Percentiles rank a stretch among this genome's conserved stretches.
phyloP scores from a whole-genome alignment of 2,888 invertebrate species.

The Andrena hattorfiana region DNA sequence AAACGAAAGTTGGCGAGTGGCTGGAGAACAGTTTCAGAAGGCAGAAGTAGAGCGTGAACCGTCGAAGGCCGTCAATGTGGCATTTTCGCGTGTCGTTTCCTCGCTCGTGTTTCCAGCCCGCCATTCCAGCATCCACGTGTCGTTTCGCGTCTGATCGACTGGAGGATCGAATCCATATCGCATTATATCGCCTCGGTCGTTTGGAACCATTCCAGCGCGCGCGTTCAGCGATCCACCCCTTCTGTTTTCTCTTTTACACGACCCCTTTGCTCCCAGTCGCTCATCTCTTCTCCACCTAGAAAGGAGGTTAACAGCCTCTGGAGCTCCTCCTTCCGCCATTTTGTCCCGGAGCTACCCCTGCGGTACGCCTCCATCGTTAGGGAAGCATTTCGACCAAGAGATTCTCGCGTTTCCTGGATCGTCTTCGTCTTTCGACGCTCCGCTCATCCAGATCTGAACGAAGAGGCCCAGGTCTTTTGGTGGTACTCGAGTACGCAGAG shows the following conservation, averaged over 20 bases:
- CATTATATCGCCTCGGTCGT: conserved; percentile 22
- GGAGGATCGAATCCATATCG: conserved; percentile 6
- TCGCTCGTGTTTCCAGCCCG: conserved; percentile 45
- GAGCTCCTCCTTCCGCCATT: neutral
- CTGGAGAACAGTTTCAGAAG: conserved; percentile 41
- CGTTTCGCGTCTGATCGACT: conserved; percentile 26
- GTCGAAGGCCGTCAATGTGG: conserved; percentile 67
- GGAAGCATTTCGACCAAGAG: conserved; percentile 17
- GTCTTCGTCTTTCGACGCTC: neutral
- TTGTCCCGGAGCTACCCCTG: conserved; percentile 7
- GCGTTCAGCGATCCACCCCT: neutral
- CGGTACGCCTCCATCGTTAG: conserved; percentile 31
- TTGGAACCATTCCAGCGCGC: conserved; percentile 1
- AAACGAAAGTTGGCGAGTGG: conserved; percentile 68
- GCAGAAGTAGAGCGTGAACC: conserved; percentile 75
- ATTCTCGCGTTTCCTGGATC: neutral
- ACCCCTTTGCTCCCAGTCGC: too few relatives aligned
- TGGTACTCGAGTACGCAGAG: too few relatives aligned
- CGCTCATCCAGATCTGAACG: too few relatives aligned
- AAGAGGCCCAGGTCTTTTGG: too few relatives aligned
- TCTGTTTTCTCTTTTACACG: neutral
- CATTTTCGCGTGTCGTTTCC: conserved; percentile 66
- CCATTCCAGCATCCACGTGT: conserved; percentile 19
- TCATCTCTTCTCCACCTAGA: neutral
- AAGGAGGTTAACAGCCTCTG: conserved; percentile 24